A percentile compares a stretch with the other conserved stretches of the same genome.
Conservation (phyloP, 2,797 vertebrate genomes). For the Glossophaga mutica region DNA sequence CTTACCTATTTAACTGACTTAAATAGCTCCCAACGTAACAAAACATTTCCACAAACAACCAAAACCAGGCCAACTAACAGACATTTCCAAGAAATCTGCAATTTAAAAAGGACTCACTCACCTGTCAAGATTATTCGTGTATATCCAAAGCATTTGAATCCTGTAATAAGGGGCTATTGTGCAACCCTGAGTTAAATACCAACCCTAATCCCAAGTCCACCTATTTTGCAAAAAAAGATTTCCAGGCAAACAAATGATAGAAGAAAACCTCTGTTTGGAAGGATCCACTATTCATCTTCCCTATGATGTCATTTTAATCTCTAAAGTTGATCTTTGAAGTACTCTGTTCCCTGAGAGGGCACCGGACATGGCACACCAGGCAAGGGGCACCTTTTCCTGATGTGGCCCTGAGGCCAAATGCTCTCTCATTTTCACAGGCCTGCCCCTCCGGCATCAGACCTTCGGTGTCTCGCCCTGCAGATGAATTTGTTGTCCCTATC, state of each 20-base stretch:
- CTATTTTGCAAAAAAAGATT: conserved; percentile 14
- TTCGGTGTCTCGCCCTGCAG: background rate
- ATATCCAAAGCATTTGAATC: background rate
- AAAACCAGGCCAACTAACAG: background rate
- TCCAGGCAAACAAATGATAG: background rate
- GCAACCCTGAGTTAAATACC: conserved; percentile 29
- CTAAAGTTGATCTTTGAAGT: conserved; percentile 24
- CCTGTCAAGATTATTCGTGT: background rate
- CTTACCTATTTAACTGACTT: background rate
- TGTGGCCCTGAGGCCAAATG: background rate
- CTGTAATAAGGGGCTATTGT: background rate
- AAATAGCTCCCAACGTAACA: background rate
- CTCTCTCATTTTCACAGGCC: background rate
- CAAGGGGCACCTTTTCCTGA: background rate
- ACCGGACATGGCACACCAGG: background rate
- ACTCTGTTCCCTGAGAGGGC: background rate
- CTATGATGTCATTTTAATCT: conserved; percentile 46
- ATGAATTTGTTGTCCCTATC: background rate
- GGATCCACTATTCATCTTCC: background rate
- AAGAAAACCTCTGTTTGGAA: background rate
- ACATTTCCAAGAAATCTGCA: background rate
- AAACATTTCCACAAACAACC: background rate
- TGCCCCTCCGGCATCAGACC: background rate
- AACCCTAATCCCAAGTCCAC: background rate
- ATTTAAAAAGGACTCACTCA: background rate